A percentile compares a stretch with the other conserved stretches of the same genome.
Evolutionary conservation across 2,888 invertebrate species (phyloP).

Genomic region (Sesia bembeciformis): DNA sequence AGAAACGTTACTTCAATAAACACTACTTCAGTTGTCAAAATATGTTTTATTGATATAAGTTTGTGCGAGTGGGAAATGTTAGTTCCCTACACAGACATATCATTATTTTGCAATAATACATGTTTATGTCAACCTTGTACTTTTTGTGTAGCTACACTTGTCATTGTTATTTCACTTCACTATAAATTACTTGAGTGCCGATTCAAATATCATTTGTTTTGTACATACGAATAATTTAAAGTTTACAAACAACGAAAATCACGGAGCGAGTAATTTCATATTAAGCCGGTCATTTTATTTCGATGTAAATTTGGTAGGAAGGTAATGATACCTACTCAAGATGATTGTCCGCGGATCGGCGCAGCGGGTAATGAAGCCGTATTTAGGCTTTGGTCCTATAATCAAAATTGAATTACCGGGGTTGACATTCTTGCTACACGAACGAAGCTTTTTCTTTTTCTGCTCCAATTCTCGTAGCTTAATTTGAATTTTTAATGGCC

Average conservation of each 20-base stretch:
- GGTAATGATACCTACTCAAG: slow-evolving; percentile 68
- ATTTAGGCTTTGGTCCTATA: slow-evolving; percentile 70
- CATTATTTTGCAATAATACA: not conserved
- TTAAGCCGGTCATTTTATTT: slow-evolving; percentile 61
- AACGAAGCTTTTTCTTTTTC: slow-evolving; percentile 62
- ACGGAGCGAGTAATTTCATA: slow-evolving; percentile 57
- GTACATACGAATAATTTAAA: slow-evolving; percentile 1
- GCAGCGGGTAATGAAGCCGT: slow-evolving; percentile 62
- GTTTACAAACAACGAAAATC: slow-evolving; percentile 46
- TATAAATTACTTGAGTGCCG: slow-evolving; percentile 1
- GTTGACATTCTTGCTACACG: slow-evolving; percentile 65
- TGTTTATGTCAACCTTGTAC: not conserved
- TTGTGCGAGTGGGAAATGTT: too few relatives aligned
- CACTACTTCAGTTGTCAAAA: too few relatives aligned
- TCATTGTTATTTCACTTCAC: not conserved
- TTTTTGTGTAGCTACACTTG: not conserved
- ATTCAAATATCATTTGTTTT: slow-evolving; percentile 4
- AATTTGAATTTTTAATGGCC: slow-evolving; percentile 58
- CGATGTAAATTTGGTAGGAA: slow-evolving; percentile 52
- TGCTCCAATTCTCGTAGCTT: slow-evolving; percentile 61
- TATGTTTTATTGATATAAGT: too few relatives aligned
- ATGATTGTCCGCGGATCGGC: slow-evolving; percentile 68
- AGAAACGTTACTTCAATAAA: too few relatives aligned
- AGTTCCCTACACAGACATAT: not conserved
- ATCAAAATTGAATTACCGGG: slow-evolving; percentile 73